These are phyloP conservation scores for Nyctereutes procyonoides DNA, from an alignment of 2,113 vertebrate species.

Conservation along the genomic window DNA sequence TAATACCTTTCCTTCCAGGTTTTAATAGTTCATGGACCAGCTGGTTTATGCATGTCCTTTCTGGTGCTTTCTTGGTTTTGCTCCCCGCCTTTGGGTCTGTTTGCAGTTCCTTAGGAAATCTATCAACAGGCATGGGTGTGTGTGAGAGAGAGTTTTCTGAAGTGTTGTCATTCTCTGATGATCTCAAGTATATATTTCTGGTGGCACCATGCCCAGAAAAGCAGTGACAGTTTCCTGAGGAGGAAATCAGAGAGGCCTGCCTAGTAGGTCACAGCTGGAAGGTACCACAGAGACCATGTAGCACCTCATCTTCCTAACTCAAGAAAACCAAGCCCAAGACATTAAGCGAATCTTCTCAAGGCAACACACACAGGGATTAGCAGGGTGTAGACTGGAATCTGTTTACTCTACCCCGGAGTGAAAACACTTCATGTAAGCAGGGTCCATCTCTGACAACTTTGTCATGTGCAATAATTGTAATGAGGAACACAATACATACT, in stretches of 20 bases:
- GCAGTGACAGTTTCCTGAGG: neutral
- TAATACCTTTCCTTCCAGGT: neutral
- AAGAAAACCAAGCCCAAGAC: neutral
- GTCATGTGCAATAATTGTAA: neutral
- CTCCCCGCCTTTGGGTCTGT: neutral
- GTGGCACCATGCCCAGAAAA: neutral
- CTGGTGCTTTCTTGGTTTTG: neutral
- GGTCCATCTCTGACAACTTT: neutral
- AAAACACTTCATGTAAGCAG: neutral
- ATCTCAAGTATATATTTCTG: neutral
- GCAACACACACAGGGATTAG: neutral
- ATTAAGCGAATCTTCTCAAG: neutral
- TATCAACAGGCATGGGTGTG: neutral
- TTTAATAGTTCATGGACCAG: neutral
- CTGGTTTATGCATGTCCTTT: neutral
- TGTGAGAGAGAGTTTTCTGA: neutral
- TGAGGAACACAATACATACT: neutral
- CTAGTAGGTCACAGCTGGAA: neutral
- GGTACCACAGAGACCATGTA: neutral
- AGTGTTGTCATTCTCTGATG: neutral
- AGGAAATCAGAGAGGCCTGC: neutral
- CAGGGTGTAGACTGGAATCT: neutral
- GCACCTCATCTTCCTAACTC: neutral
- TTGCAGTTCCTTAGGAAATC: neutral
- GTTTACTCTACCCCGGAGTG: neutral